phyloP scores from a whole-genome alignment of 2,113 vertebrate species.

The Crypturellus undulatus region DNA sequence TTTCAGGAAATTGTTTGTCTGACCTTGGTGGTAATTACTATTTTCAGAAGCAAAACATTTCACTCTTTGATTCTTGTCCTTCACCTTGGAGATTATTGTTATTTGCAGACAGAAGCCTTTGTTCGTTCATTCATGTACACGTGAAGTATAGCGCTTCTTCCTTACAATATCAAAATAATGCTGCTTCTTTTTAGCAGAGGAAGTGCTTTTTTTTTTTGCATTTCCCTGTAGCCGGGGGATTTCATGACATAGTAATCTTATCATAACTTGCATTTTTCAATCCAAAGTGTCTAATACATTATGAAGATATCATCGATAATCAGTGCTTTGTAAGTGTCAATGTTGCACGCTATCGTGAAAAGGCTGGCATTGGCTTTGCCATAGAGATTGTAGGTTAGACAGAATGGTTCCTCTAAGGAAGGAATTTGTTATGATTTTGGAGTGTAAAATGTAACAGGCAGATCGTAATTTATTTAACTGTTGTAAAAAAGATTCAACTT shows the following conservation, averaged over 20 bases:
- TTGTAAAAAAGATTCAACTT: neutral
- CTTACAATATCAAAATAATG: neutral
- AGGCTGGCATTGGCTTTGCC: neutral
- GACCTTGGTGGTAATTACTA: conserved; percentile 63
- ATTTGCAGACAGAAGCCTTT: neutral
- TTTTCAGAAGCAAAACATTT: conserved; percentile 55
- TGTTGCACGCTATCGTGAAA: neutral
- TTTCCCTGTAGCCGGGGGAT: conserved; percentile 35
- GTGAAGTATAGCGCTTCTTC: neutral
- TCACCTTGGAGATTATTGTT: conserved; percentile 37
- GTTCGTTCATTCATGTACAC: neutral
- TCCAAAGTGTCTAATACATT: neutral
- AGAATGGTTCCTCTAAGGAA: neutral
- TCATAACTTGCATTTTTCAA: neutral
- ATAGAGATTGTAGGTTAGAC: neutral
- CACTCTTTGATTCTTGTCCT: conserved; percentile 38
- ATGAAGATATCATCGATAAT: neutral
- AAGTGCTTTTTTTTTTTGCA: conserved; percentile 77
- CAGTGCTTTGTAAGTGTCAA: neutral
- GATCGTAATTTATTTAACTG: neutral
- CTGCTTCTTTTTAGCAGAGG: neutral
- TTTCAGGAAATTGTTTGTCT: conserved; percentile 58
- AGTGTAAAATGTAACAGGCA: neutral
- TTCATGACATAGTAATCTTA: conserved; percentile 22
- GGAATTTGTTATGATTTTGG: neutral